Evolutionary conservation across 2,113 vertebrate species (phyloP), one percentile per base, ranked within the genome.

Genomic region (Illadopsis cleaveri): DNA sequence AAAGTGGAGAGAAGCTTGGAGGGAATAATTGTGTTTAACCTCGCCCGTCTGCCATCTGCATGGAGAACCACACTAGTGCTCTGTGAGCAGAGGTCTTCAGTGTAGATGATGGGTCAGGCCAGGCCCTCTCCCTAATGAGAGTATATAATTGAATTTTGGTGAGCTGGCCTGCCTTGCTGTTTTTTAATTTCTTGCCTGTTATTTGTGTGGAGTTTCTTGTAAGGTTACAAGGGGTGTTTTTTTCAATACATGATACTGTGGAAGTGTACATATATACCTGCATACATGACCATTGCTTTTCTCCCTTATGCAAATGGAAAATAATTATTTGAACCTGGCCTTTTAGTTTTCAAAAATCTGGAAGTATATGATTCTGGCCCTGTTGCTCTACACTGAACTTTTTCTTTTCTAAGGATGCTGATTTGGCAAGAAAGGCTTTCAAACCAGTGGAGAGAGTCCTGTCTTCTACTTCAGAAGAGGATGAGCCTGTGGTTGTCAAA

Each of bases 401-500:
- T 68, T 94, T 90, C 14, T 66, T 96, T 90, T 69, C 57, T 50
- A 97, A 99, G 99, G 98, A 98, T 96, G 98, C 97, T 73, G 94
- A 98, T 76, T 96, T 98, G 94, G 98, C 98, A 96, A 97, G 98
- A 97, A 98, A 95, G 91, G 97, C 98, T 66, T 98, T 98, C 51
- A 99, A 97, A 73, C 98, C 98, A 15, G 96, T 99, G 42, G 97
- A 98, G 21, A 98, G 99, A 61, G 98, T 99, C 58, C 96, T 98
- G n/a, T 99, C 99, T 10, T 99, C 99, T 10, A 98, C 98, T 64
- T 99, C 99, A 5, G 99, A 99, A 96, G 98, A 98, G 62, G 98
- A 98, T 57, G 99, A 99, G 86, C 99, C 99, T 2, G 97, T 98
- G 13, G 98, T 98, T 5, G 98, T 99, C 58, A 99, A 99, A 95